Evolutionary conservation across 2,797 vertebrate genomes (phyloP).

Genomic region (Discoglossus pictus): DNA sequence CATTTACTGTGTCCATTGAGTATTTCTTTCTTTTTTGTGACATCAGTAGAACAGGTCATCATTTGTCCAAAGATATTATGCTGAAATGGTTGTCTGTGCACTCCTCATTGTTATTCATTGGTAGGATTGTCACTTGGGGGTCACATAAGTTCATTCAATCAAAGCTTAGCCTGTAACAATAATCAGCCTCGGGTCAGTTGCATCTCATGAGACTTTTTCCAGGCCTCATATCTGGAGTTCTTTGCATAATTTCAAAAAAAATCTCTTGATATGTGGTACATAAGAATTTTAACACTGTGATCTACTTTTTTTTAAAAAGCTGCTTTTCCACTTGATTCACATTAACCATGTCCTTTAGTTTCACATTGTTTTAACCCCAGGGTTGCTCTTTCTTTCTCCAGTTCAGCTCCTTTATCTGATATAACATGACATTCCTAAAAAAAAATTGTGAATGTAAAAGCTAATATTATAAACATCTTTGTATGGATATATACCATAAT

Average conservation of each 20-base stretch:
- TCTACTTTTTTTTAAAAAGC: not conserved
- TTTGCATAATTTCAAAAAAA: constrained; percentile 61
- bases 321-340: not conserved
- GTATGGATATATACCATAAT: no score
- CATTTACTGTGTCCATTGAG: not conserved
- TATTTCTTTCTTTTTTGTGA: constrained; percentile 29
- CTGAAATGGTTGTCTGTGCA: constrained; percentile 54
- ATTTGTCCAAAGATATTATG: constrained; percentile 44
- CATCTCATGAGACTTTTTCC: constrained; percentile 60
- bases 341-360: not conserved
- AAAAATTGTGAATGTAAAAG: no score
- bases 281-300: constrained; percentile 28
- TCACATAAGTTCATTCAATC: constrained; percentile 70
- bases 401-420: constrained; percentile 13
- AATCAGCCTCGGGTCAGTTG: constrained; percentile 58
- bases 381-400: constrained; percentile 8
- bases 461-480: no score
- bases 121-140: constrained; percentile 56
- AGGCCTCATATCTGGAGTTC: constrained; percentile 58
- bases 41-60: constrained; percentile 33
- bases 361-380: not conserved
- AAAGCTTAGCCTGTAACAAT: constrained; percentile 61
- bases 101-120: constrained; percentile 63
- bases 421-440: no score
- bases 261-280: constrained; percentile 48